A percentile compares a stretch with the other conserved stretches of the same genome.
Conservation (phyloP, 2,797 vertebrate genomes). For the Ispidina picta region DNA sequence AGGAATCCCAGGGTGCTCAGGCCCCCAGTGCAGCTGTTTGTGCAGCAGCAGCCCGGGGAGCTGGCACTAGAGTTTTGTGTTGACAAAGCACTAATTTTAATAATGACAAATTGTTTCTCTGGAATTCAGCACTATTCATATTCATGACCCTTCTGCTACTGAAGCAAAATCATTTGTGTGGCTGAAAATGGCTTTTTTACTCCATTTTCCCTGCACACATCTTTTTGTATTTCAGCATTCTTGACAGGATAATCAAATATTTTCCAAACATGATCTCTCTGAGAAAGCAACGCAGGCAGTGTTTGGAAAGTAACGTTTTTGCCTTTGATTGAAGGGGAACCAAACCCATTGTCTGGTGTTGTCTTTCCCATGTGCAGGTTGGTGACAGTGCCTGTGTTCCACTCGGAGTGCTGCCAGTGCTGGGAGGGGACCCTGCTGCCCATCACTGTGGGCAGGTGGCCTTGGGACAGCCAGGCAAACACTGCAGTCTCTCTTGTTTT, state of each 20-base stretch:
- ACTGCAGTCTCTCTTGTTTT: neutral
- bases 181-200: neutral
- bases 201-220: neutral
- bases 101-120: conserved; percentile 71
- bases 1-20: neutral
- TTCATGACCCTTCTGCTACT: conserved; percentile 52
- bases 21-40: conserved; percentile 24
- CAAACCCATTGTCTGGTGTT: neutral
- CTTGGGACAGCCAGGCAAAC: neutral
- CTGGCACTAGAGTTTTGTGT: conserved; percentile 42
- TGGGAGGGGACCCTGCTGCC: neutral
- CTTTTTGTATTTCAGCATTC: neutral
- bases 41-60: neutral
- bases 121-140: conserved; percentile 47
- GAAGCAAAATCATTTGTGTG: conserved; percentile 34
- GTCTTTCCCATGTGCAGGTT: neutral
- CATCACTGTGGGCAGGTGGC: neutral
- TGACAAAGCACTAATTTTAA: conserved; percentile 73
- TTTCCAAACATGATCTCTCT: conserved; percentile 11
- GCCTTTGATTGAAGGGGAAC: neutral
- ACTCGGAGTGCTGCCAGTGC: neutral
- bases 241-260: conserved; percentile 49
- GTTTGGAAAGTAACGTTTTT: neutral
- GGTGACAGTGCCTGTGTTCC: neutral
- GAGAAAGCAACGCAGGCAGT: neutral